These are phyloP conservation scores for Apoda limacodes DNA, from an alignment of 2,888 invertebrate species.

Conservation along the genomic window DNA sequence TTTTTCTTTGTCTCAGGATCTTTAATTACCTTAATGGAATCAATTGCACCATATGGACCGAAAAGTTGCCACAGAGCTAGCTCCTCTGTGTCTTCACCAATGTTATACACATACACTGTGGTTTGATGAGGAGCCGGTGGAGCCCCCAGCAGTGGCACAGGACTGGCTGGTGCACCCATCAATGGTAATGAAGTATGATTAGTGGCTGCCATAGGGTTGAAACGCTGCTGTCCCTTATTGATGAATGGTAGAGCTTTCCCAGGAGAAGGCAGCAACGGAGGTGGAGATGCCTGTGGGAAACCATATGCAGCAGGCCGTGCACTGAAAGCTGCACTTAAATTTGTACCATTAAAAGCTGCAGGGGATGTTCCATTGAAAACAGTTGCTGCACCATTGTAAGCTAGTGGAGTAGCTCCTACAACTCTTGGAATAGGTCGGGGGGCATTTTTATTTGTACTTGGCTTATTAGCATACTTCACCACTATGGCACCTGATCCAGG, in stretches of 20 bases:
- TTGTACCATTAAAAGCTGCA: slow-evolving; percentile 50
- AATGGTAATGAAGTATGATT: slow-evolving; percentile 58
- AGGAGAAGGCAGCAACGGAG: slow-evolving; percentile 59
- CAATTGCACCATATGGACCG: slow-evolving; percentile 65
- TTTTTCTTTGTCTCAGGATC: slow-evolving; percentile 68
- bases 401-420: slow-evolving; percentile 37
- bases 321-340: slow-evolving; percentile 48
- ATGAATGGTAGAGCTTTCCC: slow-evolving; percentile 65
- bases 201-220: slow-evolving; percentile 60
- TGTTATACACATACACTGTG: slow-evolving; percentile 67
- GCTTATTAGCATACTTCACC: slow-evolving; percentile 65
- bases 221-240: slow-evolving; percentile 63
- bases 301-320: slow-evolving; percentile 48
- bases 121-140: slow-evolving; percentile 55
- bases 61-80: slow-evolving; percentile 65
- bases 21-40: slow-evolving; percentile 67
- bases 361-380: slow-evolving; percentile 50
- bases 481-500: slow-evolving; percentile 55
- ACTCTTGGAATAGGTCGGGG: slow-evolving; percentile 47
- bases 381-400: slow-evolving; percentile 52
- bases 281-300: slow-evolving; percentile 57
- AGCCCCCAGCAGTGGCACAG: slow-evolving; percentile 50
- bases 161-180: slow-evolving; percentile 55
- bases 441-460: slow-evolving; percentile 52
- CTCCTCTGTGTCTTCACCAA: slow-evolving; percentile 66